These are phyloP conservation scores for Pristis pectinata DNA, from an alignment of 2,797 vertebrate species.

Conservation along the genomic window DNA sequence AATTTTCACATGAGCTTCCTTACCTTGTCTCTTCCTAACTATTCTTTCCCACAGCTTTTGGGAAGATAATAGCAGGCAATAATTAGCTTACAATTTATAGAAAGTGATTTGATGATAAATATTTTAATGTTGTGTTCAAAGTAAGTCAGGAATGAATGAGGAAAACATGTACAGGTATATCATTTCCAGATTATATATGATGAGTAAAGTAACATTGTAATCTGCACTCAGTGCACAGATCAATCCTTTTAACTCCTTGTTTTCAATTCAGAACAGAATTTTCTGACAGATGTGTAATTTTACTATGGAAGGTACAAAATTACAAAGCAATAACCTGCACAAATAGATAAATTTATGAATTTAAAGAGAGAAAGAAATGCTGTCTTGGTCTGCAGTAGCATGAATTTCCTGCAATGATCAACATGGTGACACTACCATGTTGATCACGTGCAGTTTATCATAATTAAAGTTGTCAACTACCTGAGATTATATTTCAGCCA, in stretches of 20 bases:
- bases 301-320: neutral
- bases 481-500: constrained; percentile 24
- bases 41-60: neutral
- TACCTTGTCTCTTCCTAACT: neutral
- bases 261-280: neutral
- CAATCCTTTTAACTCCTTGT: neutral
- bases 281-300: neutral
- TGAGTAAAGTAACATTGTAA: neutral
- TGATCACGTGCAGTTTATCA: neutral
- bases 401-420: too few relatives aligned
- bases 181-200: neutral
- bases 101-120: neutral
- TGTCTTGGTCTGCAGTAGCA: neutral
- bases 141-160: neutral
- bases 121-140: neutral
- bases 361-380: neutral
- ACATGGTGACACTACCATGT: too few relatives aligned
- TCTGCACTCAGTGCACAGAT: neutral
- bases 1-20: neutral
- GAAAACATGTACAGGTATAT: neutral
- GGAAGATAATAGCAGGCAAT: neutral
- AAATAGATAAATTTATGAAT: neutral
- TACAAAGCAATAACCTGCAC: neutral
- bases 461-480: neutral
- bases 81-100: neutral